Percentiles rank a stretch among this genome's conserved stretches.
These are phyloP conservation scores for Clepsis dumicolana DNA, from an alignment of 2,888 invertebrate genomes.

Conservation along the genomic window DNA sequence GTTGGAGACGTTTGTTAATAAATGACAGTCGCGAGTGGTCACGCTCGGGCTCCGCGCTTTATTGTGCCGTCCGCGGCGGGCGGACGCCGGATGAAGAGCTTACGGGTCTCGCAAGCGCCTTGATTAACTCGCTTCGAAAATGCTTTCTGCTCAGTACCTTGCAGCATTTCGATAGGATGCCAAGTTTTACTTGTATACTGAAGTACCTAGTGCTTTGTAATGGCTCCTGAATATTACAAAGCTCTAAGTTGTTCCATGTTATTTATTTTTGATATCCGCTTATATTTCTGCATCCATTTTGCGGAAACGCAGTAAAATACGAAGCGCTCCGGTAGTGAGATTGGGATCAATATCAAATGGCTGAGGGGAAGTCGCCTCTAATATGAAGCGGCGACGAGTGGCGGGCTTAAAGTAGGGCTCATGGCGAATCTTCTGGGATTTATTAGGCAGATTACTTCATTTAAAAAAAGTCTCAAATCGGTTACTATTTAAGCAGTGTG, in stretches of 20 bases:
- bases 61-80: not conserved
- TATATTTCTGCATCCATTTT: not conserved
- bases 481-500: too few relatives aligned
- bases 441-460: too few relatives aligned
- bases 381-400: not conserved
- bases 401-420: too few relatives aligned
- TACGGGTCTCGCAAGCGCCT: not conserved
- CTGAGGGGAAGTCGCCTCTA: not conserved
- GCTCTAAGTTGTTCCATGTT: too few relatives aligned
- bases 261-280: too few relatives aligned
- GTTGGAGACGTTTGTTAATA: constrained; percentile 1
- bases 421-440: too few relatives aligned
- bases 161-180: not conserved
- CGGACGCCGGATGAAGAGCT: not conserved
- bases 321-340: not conserved
- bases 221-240: too few relatives aligned
- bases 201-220: too few relatives aligned
- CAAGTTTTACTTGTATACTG: too few relatives aligned
- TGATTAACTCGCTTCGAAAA: not conserved
- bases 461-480: too few relatives aligned
- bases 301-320: not conserved
- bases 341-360: constrained; percentile 2
- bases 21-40: constrained; percentile 3
- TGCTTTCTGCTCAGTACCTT: not conserved
- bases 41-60: not conserved